phyloP scores from a whole-genome alignment of 2,888 invertebrate genomes.

The Dyspetes luteomarginatus region DNA sequence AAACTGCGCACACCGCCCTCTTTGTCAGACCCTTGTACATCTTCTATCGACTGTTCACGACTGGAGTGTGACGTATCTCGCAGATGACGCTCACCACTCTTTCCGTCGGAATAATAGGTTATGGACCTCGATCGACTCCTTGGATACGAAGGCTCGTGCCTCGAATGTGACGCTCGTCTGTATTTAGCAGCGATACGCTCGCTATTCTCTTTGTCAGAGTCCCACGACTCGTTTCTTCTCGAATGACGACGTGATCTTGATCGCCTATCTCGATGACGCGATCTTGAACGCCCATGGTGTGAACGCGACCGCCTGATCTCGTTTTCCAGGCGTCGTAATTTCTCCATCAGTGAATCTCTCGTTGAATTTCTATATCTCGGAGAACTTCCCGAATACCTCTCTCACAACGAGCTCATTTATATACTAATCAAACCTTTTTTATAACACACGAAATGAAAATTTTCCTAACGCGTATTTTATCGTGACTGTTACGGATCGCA shows the following conservation, averaged over 20 bases:
- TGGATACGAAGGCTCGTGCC: not conserved
- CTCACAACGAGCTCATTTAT: conserved; percentile 48
- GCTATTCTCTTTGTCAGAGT: conserved; percentile 55
- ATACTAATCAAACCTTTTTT: not conserved
- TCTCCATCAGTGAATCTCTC: conserved; percentile 45
- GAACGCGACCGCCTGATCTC: conserved; percentile 39
- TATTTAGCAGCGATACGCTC: conserved; percentile 51
- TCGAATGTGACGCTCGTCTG: conserved; percentile 60
- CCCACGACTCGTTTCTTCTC: conserved; percentile 16
- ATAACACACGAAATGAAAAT: conserved; percentile 22
- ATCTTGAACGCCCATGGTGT: conserved; percentile 29
- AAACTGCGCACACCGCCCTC: conserved; percentile 25
- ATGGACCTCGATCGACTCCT: conserved; percentile 18
- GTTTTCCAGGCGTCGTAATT: conserved; percentile 52
- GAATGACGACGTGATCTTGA: conserved; percentile 13
- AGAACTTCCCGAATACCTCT: conserved; percentile 21
- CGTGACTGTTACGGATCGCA: conserved; percentile 58
- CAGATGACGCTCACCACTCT: conserved; percentile 51
- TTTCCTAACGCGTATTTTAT: conserved; percentile 34
- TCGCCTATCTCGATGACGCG: conserved; percentile 12
- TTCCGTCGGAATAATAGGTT: conserved; percentile 37
- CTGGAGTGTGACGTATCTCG: conserved; percentile 50
- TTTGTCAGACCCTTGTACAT: conserved; percentile 33
- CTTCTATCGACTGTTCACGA: conserved; percentile 8
- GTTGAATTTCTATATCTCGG: conserved; percentile 32